Percentiles rank a stretch among this genome's conserved stretches.
Conservation (phyloP, 2,113 vertebrate genomes). For the Dasyurus viverrinus region DNA sequence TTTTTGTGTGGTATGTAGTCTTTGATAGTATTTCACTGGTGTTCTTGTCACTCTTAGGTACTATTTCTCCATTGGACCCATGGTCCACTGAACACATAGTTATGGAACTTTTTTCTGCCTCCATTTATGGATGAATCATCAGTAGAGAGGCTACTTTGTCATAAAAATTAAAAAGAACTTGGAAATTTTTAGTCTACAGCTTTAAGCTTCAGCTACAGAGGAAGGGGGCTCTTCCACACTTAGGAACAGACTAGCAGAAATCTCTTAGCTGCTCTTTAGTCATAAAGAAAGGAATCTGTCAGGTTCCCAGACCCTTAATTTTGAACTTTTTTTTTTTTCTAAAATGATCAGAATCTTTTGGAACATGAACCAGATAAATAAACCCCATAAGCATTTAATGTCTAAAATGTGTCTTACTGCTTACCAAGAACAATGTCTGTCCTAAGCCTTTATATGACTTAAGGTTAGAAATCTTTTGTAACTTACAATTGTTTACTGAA, state of each 20-base stretch:
- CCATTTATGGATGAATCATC: background rate
- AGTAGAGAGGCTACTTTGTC: background rate
- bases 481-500: background rate
- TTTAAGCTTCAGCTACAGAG: too few relatives aligned
- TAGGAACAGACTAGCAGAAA: background rate
- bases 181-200: background rate
- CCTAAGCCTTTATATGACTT: background rate
- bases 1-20: background rate
- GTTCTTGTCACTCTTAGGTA: background rate
- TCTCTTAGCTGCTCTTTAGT: background rate
- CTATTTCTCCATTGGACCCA: background rate
- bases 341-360: background rate
- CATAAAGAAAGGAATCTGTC: background rate
- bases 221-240: background rate
- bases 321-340: background rate
- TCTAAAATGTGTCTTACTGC: background rate
- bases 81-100: background rate
- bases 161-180: background rate
- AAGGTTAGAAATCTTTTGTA: background rate
- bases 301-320: background rate
- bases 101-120: background rate
- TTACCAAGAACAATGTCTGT: background rate
- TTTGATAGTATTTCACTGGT: background rate
- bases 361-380: background rate
- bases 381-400: background rate